Base-by-base conservation (phyloP, 2,113 vertebrate genomes). In the Ophthalmolycus amberensis region DNA sequence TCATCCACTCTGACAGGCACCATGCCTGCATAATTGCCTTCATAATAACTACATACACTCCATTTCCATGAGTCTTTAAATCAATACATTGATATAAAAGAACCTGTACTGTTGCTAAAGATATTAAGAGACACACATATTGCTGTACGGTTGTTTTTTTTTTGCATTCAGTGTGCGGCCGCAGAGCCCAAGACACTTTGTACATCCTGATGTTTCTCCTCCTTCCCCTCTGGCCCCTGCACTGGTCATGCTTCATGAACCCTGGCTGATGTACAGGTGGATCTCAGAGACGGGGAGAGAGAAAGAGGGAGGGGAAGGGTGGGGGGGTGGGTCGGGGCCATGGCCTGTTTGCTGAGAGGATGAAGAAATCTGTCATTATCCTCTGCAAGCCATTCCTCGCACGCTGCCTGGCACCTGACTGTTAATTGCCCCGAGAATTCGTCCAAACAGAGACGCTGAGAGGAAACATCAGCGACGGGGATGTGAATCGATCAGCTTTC, bases 351-450 rank as follows among this genome's bases (percentile, higher is more conserved):
- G 88, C 90, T 15, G 83, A 88, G 80, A 82, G 64, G 80, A 90
- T 90, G 85, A 89, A 68, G 71, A 87, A 79, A 88, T 87, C 29
- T 66, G 68, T 87, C 82, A 85, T 93, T 85, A 91, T 92, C 92
- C 90, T 72, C 86, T 32, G 50, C 9, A 2, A 76, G 27, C 22
- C 48, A 93, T 93, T 92, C 88, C 60, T 77, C 80, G 81, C 92
- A 94, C 82, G 63, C 77, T 81, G 66, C 59, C 40, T 4, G 32
- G 69, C 65, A 74, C 48, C 56, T 50, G 44, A 32, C 66, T 79
- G 71, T 44, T 90, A 86, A 91, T 90, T 90, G 85, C 48, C 69
- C 37, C 0, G 54, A 79, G 82, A 79, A 87, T 82, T 58, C 37
- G 1, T 73, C 78, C 82, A 86, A 86, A 91, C 74, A 89, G 59